A percentile compares a stretch with the other conserved stretches of the same genome.
Evolutionary conservation across 1,140 invertebrate species (phyloP).

Genomic region (Euglossa dilemma): DNA sequence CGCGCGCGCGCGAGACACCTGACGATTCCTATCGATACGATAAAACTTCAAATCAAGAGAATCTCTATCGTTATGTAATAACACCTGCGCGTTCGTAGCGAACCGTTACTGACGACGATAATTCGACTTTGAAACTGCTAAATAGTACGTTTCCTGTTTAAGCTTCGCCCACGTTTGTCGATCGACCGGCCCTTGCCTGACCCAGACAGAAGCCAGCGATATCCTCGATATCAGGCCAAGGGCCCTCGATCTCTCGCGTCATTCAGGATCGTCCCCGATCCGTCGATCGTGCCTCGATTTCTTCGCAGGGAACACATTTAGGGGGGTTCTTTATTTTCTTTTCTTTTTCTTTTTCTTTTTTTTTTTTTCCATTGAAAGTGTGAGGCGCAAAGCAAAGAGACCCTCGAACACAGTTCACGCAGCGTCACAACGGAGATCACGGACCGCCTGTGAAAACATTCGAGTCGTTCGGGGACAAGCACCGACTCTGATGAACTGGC

Average conservation of each 20-base stretch:
- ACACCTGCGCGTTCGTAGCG: constrained; percentile 8
- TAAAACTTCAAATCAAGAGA: constrained; percentile 24
- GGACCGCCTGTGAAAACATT: not conserved
- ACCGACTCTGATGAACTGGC: not conserved
- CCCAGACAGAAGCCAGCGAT: not conserved
- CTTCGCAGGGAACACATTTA: constrained; percentile 5
- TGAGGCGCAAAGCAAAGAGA: not conserved
- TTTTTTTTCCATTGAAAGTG: not conserved
- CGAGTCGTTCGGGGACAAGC: not conserved
- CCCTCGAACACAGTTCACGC: constrained; percentile 31
- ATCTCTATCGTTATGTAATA: constrained; percentile 33
- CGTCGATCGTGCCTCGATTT: not conserved
- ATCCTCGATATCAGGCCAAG: constrained; percentile 5
- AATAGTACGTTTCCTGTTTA: constrained; percentile 25
- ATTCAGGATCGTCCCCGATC: constrained; percentile 40
- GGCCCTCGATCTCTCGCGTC: not conserved
- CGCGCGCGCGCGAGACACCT: not conserved
- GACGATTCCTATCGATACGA: constrained; percentile 2
- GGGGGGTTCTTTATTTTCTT: not conserved
- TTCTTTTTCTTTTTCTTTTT: not conserved
- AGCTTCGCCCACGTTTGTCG: constrained; percentile 14
- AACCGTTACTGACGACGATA: constrained; percentile 13
- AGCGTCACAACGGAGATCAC: not conserved
- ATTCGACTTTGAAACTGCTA: constrained; percentile 24
- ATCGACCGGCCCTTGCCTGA: constrained; percentile 12